Conservation (phyloP, 1,140 invertebrate species). For the Maconellicoccus hirsutus region DNA sequence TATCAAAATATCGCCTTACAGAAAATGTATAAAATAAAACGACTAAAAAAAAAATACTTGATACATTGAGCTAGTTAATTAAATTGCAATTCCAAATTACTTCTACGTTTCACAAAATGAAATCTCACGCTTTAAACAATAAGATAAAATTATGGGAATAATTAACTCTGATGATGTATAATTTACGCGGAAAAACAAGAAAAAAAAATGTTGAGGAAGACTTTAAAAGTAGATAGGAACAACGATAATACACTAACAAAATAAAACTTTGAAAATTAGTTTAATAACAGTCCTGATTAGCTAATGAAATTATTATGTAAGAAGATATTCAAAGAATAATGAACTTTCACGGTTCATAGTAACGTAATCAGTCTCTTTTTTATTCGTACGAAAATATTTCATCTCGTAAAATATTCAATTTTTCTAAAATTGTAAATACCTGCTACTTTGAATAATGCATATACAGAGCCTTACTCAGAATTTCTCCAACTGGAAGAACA, state of each 20-base stretch:
- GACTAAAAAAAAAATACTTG: not conserved
- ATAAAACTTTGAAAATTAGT: not conserved
- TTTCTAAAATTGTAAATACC: no score
- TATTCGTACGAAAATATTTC: no score
- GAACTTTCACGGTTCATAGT: not conserved
- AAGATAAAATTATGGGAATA: slow-evolving; percentile 1
- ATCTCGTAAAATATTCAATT: no score
- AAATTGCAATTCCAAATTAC: not conserved
- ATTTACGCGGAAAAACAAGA: slow-evolving; percentile 7
- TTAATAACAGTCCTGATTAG: not conserved
- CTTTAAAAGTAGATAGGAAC: not conserved
- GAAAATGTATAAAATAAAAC: no score
- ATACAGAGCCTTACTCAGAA: no score
- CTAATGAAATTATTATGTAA: not conserved
- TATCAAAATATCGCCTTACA: not conserved
- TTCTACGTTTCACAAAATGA: not conserved
- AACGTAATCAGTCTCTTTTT: no score
- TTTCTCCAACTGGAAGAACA: no score
- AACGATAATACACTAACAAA: not conserved
- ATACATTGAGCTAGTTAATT: not conserved
- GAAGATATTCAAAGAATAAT: not conserved
- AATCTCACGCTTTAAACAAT: not conserved
- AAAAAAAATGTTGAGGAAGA: not conserved
- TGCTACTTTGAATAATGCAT: no score
- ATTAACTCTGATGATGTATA: not conserved